Conservation (phyloP, 2,113 vertebrate genomes). For the Eulemur macaco region DNA sequence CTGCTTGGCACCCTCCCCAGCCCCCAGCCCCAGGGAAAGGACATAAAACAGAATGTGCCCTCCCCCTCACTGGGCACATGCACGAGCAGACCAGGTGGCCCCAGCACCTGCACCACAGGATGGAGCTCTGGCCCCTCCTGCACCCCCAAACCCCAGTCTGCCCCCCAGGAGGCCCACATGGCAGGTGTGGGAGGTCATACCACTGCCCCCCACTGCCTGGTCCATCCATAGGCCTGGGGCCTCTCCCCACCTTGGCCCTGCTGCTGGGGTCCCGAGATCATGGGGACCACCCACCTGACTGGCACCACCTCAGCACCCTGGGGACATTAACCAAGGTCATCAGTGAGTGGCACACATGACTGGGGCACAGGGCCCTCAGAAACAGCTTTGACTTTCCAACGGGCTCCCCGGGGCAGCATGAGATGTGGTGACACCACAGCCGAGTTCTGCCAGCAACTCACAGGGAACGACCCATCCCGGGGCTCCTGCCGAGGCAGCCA, state of each 20-base stretch:
- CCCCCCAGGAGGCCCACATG: background rate
- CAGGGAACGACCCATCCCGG: background rate
- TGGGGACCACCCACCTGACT: background rate
- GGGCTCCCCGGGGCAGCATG: background rate
- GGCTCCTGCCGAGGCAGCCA: accelerated
- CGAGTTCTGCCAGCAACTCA: background rate
- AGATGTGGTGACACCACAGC: accelerated
- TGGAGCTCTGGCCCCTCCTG: background rate
- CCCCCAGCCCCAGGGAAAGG: background rate
- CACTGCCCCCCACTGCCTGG: background rate
- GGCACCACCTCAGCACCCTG: background rate
- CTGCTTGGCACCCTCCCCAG: background rate
- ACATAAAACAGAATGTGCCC: no score
- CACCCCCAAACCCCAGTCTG: background rate
- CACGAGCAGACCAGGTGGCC: background rate
- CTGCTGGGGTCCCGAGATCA: background rate
- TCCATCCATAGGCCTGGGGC: background rate
- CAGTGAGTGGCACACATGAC: background rate
- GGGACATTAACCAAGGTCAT: background rate
- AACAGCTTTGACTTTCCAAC: background rate
- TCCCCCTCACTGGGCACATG: background rate
- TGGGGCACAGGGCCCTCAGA: background rate
- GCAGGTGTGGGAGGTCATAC: background rate
- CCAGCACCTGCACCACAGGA: background rate
- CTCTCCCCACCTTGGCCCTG: background rate